Conservation (phyloP, 2,797 vertebrate species). For the Hippocampus kuda region DNA sequence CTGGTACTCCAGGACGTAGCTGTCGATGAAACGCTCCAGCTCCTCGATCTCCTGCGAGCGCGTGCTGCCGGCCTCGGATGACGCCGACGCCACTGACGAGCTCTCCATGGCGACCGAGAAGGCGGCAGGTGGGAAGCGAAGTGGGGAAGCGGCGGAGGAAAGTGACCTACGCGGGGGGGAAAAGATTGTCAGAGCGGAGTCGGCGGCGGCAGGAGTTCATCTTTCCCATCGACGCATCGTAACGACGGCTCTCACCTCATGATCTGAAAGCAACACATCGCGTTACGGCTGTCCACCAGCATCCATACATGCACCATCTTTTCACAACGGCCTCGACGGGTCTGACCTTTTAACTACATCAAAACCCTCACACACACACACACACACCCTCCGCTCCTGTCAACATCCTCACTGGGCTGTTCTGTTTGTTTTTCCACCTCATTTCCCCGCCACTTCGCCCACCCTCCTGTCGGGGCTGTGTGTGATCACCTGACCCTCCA, state of each 20-base stretch:
- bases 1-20: conserved; percentile 96
- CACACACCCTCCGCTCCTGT: conserved; percentile 4
- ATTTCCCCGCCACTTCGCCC: conserved; percentile 16
- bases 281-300: conserved; percentile 13
- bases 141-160: conserved; percentile 30
- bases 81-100: conserved; percentile 90
- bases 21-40: conserved; percentile 95
- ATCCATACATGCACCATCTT: conserved; percentile 2
- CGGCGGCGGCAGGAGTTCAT: background rate
- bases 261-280: conserved; percentile 12
- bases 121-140: conserved; percentile 19
- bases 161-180: conserved; percentile 38
- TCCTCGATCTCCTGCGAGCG: conserved; percentile 97
- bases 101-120: conserved; percentile 79
- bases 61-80: conserved; percentile 91
- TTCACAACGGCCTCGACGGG: background rate
- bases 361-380: background rate
- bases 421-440: conserved; percentile 15
- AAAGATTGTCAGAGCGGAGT: conserved; percentile 1
- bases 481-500: conserved; percentile 51
- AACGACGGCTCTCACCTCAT: conserved; percentile 23
- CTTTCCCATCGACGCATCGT: too few species aligned
- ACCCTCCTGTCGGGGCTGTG: conserved; percentile 10
- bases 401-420: background rate
- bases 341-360: background rate